Base-by-base conservation (phyloP, 2,888 invertebrate genomes). In the Melanargia galathea region DNA sequence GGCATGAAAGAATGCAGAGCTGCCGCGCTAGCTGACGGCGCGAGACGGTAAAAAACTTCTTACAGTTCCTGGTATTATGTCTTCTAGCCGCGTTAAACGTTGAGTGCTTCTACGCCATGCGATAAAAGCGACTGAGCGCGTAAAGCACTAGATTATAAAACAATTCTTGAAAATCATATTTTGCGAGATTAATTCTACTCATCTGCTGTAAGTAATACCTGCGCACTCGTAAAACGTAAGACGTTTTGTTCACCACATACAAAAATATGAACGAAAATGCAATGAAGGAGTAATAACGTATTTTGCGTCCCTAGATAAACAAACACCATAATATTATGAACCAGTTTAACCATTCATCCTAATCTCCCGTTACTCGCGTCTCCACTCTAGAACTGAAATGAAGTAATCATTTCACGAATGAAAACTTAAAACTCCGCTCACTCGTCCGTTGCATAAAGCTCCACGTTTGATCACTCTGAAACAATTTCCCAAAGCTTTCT, bases 371-470 rank as follows among this genome's bases (percentile, higher is more conserved):
- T 52, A 20, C 35, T 52, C 11, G 1, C 51, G 30, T 20, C 33
- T 20, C 20, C 52, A 52, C 52, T 52, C 33, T 35, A 20, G 33
- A 52, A 52, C 52, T 52, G 20, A 52, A 52, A 52, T 35, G 52
- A 52, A 35, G 52, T 52, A 52, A 52, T 52, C 52, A 52, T 52
- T 33, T 20, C 52, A 35, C 52, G 20, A 35, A 52, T 52, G 52
- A 52, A 52, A 52, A 52, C 52, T 52, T 52, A 35, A 52, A 52
- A 52, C 52, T 52, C 35, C 4, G 33, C 35, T 52, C 52, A 52
- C 33, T 52, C 52, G 35, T 5, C 33, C 20, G 13, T 52, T 52
- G 35, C 52, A 52, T 35, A 35, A 35, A 52, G 52, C 33, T 52
- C 52, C 13, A 33, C 13, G 33, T 52, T 35, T 52, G 33, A 52